phyloP scores from a whole-genome alignment of 2,888 invertebrate species.

The Timema cristinae region DNA sequence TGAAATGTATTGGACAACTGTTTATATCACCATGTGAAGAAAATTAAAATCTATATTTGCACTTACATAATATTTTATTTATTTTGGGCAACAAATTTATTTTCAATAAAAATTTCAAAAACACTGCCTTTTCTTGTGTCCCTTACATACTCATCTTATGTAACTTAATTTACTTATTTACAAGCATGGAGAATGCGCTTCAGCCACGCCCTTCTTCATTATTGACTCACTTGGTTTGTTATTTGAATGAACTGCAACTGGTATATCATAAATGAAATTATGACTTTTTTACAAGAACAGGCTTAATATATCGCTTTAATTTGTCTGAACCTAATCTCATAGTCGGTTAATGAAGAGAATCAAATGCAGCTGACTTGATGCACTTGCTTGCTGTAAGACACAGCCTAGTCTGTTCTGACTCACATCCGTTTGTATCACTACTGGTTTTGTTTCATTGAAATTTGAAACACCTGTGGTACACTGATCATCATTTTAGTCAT shows the following conservation, averaged over 20 bases:
- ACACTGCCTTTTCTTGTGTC: too few relatives aligned
- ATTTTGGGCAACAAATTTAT: too few relatives aligned
- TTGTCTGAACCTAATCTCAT: too few relatives aligned
- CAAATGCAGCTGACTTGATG: too few relatives aligned
- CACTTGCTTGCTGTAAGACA: not conserved
- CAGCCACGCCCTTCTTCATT: not conserved
- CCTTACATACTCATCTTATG: too few relatives aligned
- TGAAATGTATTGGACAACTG: too few relatives aligned
- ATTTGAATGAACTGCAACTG: not conserved
- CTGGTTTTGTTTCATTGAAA: not conserved
- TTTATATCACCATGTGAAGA: too few relatives aligned
- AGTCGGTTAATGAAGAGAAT: too few relatives aligned
- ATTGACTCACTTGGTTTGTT: not conserved
- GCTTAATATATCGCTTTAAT: not conserved
- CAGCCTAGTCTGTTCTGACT: not conserved
- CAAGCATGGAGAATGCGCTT: not conserved
- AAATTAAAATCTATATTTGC: too few relatives aligned
- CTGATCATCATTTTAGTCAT: not conserved
- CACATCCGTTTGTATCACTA: not conserved
- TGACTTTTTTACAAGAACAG: not conserved
- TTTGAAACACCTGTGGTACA: not conserved
- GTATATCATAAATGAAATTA: not conserved
- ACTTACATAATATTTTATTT: too few relatives aligned
- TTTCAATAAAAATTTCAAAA: too few relatives aligned
- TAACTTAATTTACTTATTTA: not conserved